Conservation (phyloP, 1,140 invertebrate species). For the Pseudoatta argentina region DNA sequence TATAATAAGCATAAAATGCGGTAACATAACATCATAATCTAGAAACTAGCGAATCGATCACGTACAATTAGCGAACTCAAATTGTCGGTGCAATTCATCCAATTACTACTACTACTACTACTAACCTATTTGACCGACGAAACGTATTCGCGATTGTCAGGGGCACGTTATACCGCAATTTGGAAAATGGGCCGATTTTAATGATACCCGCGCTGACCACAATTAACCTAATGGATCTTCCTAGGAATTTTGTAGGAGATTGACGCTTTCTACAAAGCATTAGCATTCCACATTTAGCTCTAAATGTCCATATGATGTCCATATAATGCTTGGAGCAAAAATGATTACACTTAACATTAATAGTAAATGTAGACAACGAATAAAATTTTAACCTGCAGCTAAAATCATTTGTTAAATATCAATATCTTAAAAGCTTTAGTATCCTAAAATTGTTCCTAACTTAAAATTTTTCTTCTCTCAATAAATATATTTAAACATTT, state of each 20-base stretch:
- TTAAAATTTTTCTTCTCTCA: neutral
- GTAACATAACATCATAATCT: slow-evolving; percentile 5
- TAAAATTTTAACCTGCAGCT: neutral
- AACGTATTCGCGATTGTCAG: slow-evolving; percentile 26
- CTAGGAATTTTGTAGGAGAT: neutral
- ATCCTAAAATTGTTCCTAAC: neutral
- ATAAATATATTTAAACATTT: neutral
- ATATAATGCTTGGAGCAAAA: neutral
- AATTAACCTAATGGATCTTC: slow-evolving; percentile 28
- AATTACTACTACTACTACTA: neutral
- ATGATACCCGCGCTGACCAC: neutral
- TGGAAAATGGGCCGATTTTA: slow-evolving; percentile 35
- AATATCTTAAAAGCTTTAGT: neutral
- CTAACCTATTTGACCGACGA: neutral
- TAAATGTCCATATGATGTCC: neutral
- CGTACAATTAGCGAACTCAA: slow-evolving; percentile 1
- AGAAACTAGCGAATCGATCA: neutral
- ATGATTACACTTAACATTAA: neutral
- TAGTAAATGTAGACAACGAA: neutral
- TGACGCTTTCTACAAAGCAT: slow-evolving; percentile 20
- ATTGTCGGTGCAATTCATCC: neutral
- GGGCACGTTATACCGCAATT: slow-evolving; percentile 22
- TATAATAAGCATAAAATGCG: neutral
- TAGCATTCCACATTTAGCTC: neutral
- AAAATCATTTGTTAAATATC: neutral